Evolutionary conservation across 2,797 vertebrate genomes (phyloP).

Genomic region (Melanotaenia boesemani): DNA sequence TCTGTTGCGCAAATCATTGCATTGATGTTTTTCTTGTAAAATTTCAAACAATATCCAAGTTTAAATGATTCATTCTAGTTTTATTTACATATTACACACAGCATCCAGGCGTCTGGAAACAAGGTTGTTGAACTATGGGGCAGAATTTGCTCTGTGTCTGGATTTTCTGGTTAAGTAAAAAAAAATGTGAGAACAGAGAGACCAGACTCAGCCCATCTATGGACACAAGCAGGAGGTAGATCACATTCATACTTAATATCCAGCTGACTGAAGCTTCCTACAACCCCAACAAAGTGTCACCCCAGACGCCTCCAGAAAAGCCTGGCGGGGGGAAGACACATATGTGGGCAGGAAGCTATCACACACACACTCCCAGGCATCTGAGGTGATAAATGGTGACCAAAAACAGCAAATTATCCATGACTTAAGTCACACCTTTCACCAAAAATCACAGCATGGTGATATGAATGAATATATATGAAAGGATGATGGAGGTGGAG

Average conservation of each 20-base stretch:
- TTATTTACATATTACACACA: background rate
- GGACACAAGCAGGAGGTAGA: constrained; percentile 40
- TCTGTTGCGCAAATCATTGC: no score
- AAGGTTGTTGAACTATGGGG: background rate
- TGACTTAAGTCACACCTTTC: constrained; percentile 12
- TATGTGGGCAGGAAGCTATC: background rate
- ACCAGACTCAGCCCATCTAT: background rate
- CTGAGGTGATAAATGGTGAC: constrained; percentile 25
- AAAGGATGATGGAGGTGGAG: constrained; percentile 5
- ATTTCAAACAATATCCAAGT: no score
- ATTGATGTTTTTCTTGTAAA: no score
- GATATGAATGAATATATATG: background rate
- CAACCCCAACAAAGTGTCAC: constrained; percentile 42
- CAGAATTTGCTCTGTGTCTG: background rate
- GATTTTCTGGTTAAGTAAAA: background rate
- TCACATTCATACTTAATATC: constrained; percentile 59
- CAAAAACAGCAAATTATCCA: constrained; percentile 23
- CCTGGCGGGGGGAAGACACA: constrained; percentile 6
- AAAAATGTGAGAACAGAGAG: constrained; percentile 1
- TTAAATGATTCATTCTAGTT: no score
- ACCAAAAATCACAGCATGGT: background rate
- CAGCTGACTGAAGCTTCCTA: constrained; percentile 27
- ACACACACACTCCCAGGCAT: constrained; percentile 6
- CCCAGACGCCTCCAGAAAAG: constrained; percentile 19
- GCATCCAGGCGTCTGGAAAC: no score